These are phyloP conservation scores for Tretioscincus oriximinensis DNA, from an alignment of 2,113 vertebrate species.

Conservation along the genomic window DNA sequence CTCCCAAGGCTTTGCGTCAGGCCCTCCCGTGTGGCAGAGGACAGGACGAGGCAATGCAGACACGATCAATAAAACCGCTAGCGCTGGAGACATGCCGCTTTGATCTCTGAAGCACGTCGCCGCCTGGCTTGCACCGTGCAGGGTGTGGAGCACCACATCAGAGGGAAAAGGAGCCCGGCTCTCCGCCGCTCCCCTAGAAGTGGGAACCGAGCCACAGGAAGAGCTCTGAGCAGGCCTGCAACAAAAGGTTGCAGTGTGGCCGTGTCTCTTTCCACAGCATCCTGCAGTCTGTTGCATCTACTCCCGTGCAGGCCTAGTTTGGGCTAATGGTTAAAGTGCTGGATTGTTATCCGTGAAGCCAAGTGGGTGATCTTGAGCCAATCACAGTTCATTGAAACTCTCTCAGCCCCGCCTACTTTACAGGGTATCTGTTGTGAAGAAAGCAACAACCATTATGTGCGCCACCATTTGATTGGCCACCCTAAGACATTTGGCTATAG, in stretches of 20 bases:
- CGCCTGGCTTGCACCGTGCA: not conserved
- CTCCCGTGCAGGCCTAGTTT: no score
- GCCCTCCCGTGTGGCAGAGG: not conserved
- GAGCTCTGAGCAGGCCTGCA: not conserved
- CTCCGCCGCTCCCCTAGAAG: not conserved
- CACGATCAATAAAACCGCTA: not conserved
- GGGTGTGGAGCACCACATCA: not conserved
- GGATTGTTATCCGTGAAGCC: no score
- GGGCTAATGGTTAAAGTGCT: no score
- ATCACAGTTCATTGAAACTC: no score
- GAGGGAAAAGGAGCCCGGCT: not conserved
- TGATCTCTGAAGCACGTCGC: not conserved
- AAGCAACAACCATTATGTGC: no score
- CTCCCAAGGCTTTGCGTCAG: not conserved
- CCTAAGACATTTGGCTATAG: no score
- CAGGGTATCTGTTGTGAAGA: no score
- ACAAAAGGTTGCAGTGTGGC: not conserved
- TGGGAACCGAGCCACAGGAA: not conserved
- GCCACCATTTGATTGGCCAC: no score
- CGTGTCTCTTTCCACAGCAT: no score
- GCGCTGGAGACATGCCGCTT: not conserved
- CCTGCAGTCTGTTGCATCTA: no score
- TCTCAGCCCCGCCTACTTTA: no score
- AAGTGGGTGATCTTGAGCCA: no score
- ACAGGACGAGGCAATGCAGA: not conserved